These are phyloP conservation scores for Phymorhynchus buccinoides DNA, from an alignment of 1,140 invertebrate species.

Conservation along the genomic window DNA sequence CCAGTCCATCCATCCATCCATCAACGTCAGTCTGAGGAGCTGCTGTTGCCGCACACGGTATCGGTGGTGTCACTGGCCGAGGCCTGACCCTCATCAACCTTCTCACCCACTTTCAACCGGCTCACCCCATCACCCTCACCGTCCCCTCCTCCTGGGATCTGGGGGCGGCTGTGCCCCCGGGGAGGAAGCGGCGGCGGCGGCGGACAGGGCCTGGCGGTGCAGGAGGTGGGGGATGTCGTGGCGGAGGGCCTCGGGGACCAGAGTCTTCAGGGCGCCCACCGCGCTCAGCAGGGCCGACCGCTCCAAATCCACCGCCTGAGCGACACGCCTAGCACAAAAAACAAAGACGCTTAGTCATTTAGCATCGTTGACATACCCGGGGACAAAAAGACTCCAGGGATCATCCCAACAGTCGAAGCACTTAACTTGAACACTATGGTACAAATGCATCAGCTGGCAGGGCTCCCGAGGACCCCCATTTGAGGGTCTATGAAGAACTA, in stretches of 20 bases:
- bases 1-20: neutral
- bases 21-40: neutral
- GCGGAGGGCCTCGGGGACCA: slow-evolving; percentile 55
- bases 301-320: slow-evolving; percentile 68
- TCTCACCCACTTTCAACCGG: neutral
- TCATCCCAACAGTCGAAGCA: no score
- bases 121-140: neutral
- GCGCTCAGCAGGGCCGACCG: slow-evolving; percentile 65
- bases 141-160: neutral
- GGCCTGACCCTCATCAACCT: neutral
- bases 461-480: no score
- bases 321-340: no score
- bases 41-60: neutral
- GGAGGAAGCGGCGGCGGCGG: neutral
- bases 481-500: no score
- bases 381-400: no score
- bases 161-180: neutral
- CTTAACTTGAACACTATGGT: no score
- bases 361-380: no score
- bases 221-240: slow-evolving; percentile 41
- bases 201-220: slow-evolving; percentile 34
- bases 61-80: neutral
- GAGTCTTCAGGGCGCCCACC: slow-evolving; percentile 60
- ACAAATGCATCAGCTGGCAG: no score
- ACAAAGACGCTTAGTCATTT: no score